These are phyloP conservation scores for Scrobipalpa atriplicella DNA, from an alignment of 2,888 invertebrate genomes.

Conservation along the genomic window DNA sequence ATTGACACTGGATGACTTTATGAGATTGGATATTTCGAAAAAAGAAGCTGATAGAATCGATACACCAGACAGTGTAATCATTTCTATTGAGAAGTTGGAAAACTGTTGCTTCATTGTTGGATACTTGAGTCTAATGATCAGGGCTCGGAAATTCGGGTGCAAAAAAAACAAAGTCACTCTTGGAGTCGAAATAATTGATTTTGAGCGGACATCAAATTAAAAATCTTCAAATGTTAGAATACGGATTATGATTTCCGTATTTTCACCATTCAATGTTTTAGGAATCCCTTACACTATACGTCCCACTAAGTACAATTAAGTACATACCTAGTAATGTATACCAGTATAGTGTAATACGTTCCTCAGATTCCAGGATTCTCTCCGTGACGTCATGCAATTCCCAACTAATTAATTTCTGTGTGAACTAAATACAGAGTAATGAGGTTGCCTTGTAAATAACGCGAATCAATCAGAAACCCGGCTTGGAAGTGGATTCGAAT, in stretches of 20 bases:
- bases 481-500: slow-evolving; percentile 2
- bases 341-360: background rate
- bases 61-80: background rate
- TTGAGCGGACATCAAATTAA: too few species aligned
- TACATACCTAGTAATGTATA: background rate
- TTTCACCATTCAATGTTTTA: too few species aligned
- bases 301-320: too few species aligned
- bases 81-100: background rate
- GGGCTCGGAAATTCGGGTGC: too few species aligned
- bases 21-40: slow-evolving; percentile 40
- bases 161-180: too few species aligned
- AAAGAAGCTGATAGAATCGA: background rate
- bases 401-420: slow-evolving; percentile 18
- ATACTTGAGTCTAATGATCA: too few species aligned
- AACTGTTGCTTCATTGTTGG: background rate
- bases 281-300: too few species aligned
- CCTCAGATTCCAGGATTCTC: background rate
- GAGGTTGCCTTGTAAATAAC: slow-evolving; percentile 19
- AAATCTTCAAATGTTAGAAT: too few species aligned
- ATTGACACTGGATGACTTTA: slow-evolving; percentile 44
- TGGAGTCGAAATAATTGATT: too few species aligned
- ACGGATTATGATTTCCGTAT: too few species aligned
- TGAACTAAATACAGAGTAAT: slow-evolving; percentile 6
- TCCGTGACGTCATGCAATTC: background rate
- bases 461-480: slow-evolving; percentile 17